Base-by-base conservation (phyloP, 2,797 vertebrate genomes). In the Alcedo quadribrachys region DNA sequence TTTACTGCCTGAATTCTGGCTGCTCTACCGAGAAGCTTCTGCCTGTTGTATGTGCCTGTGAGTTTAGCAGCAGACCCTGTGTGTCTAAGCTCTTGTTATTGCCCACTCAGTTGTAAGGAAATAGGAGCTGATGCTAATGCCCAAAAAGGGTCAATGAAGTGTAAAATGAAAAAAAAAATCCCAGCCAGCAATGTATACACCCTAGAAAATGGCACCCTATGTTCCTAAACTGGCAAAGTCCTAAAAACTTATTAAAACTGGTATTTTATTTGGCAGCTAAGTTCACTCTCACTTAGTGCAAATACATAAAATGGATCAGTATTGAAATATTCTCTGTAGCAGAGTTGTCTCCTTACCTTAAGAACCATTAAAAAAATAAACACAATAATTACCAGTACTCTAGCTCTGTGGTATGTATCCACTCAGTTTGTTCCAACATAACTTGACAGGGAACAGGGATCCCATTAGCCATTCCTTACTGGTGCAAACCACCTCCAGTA, bases 41-140 rank as follows among this genome's bases (percentile, higher is more conserved):
- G 58, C 82, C 83, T 51, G 42, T 54, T 89, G 11, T 79, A n/a
- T 81, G 63, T 84, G 63, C 48, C 60, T 90, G 74, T 86, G 83
- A 84, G 77, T 81, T 88, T 63, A 93, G 74, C 77, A 86, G 87
- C 63, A 57, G 37, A 15, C 16, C 28, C n/a, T 78, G 87, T 58
- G 46, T 85, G 54, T 58, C 46, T 78, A 78, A 91, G 70, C 77
- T 85, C 77, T 85, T 94, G 63, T 88, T 91, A 60, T 67, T 94
- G 93, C 35, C 74, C 81, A 81, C 32, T 91, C 81, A 55, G 22
- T 76, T 91, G 90, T 74, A 90, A 93, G 57, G 74, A 91, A 90
- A 79, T 57, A 48, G 76, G 67, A 84, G 55, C 22, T 74, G 55
- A 73, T 74, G 74, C 67, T 69, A 54, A 85, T 55, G 55, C 46